Evolutionary conservation across 2,113 vertebrate species (phyloP), one percentile per base, ranked within the genome.

Genomic region (Edolisoma coerulescens): DNA sequence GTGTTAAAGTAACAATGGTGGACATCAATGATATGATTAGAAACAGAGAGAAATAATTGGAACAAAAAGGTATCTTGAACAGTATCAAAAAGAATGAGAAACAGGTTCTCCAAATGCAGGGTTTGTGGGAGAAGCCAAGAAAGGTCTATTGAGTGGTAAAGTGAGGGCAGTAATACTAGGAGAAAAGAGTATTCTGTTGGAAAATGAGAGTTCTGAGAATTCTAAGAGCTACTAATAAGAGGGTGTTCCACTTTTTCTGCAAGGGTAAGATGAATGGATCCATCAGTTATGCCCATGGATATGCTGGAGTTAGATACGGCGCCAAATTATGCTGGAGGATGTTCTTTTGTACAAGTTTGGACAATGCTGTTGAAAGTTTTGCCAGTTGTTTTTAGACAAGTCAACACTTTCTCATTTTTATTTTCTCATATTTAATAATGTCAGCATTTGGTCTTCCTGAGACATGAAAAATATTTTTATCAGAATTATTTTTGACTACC

Each of bases 371-470:
- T 76, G 45, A 49, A 20, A 3, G 28, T 69, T 87, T 88, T 92
- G 33, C 14, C 22, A 11, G 11, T 16, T 69, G 5, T 35, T 80
- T 84, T 83, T 52, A 26, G 13, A 7, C 9, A 52, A 59, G 20
- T 56, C 3, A 4, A 14, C 12, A 8, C 44, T 86, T 84, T 63
- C 30, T 80, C 7, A 8, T 42, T 90, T 84, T 61, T 85, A 15
- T 71, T 83, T 90, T 35, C 33, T 70, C 8, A 4, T 88, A 44
- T 63, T 78, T 37, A 53, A 21, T 32, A 75, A 41, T 15, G 26
- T 45, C 73, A 87, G 71, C 60, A 30, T 74, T 82, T 89, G 74
- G 15, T 91, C 93, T 92, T 95, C 82, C 27, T 83, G 87, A 87
- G 45, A 80, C 65, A n/a, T 63, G 60, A 90, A 89, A 82, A 86